Conservation (phyloP, 92 coral and sea anemone species). For the Nematostella vectensis region DNA sequence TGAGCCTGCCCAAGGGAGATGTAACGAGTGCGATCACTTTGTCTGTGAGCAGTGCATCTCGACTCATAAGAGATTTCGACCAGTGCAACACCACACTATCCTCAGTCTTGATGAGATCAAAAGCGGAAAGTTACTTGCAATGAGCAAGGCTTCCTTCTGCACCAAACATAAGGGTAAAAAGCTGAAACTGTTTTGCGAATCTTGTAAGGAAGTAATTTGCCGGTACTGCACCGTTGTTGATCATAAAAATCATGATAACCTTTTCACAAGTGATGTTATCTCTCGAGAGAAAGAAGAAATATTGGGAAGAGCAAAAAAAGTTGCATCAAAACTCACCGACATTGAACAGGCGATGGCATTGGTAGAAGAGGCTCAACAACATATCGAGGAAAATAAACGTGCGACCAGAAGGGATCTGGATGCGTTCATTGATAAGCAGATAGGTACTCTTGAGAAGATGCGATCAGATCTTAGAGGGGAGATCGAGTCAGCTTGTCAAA, state of each 20-base stretch:
- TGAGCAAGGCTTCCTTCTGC: slow-evolving; percentile 26
- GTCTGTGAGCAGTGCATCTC: slow-evolving; percentile 44
- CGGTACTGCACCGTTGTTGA: too few relatives aligned
- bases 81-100: slow-evolving; percentile 28
- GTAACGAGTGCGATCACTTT: slow-evolving; percentile 32
- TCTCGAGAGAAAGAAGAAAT: slow-evolving; percentile 15
- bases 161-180: slow-evolving; percentile 45
- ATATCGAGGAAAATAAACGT: slow-evolving; percentile 6
- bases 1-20: slow-evolving; percentile 34
- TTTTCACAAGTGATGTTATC: slow-evolving; percentile 32
- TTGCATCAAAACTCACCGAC: slow-evolving; percentile 7
- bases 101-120: slow-evolving; percentile 36
- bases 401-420: slow-evolving; percentile 7
- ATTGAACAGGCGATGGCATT: slow-evolving; percentile 12
- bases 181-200: slow-evolving; percentile 46
- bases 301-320: slow-evolving; percentile 9
- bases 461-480: slow-evolving; percentile 4
- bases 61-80: slow-evolving; percentile 35
- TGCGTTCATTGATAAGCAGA: slow-evolving; percentile 6
- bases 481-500: slow-evolving; percentile 4
- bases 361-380: slow-evolving; percentile 14
- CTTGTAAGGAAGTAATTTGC: slow-evolving; percentile 41
- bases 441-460: slow-evolving; percentile 6
- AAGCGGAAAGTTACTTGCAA: slow-evolving; percentile 18
- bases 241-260: too few relatives aligned